Evolutionary conservation across 2,888 invertebrate genomes (phyloP).

Genomic region (Nephrotoma appendiculata): DNA sequence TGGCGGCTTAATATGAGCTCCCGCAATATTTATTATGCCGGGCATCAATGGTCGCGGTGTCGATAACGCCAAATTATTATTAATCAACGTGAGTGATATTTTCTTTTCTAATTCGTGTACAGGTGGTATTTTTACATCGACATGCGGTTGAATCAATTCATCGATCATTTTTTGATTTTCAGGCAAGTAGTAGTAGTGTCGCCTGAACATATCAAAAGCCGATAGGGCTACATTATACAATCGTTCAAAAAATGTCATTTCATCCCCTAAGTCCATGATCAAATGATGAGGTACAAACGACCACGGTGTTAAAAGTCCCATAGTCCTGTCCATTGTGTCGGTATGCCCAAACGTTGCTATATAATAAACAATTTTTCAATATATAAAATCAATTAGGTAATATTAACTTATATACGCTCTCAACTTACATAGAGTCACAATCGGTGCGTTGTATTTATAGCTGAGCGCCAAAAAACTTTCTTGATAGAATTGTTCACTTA

Average conservation of each 20-base stretch:
- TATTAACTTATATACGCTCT: neutral
- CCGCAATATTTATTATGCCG: slow-evolving; percentile 27
- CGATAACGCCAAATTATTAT: slow-evolving; percentile 36
- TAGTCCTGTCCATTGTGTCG: slow-evolving; percentile 30
- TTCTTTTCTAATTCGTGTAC: slow-evolving; percentile 34
- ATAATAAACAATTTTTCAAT: neutral
- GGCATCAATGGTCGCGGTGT: slow-evolving; percentile 33
- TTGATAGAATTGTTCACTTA: slow-evolving; percentile 32
- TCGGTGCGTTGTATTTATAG: slow-evolving; percentile 30
- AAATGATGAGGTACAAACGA: slow-evolving; percentile 27
- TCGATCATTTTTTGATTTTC: slow-evolving; percentile 22
- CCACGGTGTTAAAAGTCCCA: slow-evolving; percentile 30
- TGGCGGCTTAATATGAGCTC: slow-evolving; percentile 26
- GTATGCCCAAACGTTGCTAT: slow-evolving; percentile 30
- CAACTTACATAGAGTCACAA: slow-evolving; percentile 22
- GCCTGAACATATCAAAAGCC: slow-evolving; percentile 22
- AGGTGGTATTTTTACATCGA: slow-evolving; percentile 25
- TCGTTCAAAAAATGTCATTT: slow-evolving; percentile 30
- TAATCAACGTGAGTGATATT: slow-evolving; percentile 35
- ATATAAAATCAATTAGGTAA: neutral
- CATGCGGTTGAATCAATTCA: neutral
- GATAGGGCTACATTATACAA: slow-evolving; percentile 28
- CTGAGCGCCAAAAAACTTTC: slow-evolving; percentile 33
- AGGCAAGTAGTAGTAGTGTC: slow-evolving; percentile 27
- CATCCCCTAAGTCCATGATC: slow-evolving; percentile 25